These are phyloP conservation scores for Malthinus seriepunctatus DNA, from an alignment of 2,888 invertebrate species.

Conservation along the genomic window DNA sequence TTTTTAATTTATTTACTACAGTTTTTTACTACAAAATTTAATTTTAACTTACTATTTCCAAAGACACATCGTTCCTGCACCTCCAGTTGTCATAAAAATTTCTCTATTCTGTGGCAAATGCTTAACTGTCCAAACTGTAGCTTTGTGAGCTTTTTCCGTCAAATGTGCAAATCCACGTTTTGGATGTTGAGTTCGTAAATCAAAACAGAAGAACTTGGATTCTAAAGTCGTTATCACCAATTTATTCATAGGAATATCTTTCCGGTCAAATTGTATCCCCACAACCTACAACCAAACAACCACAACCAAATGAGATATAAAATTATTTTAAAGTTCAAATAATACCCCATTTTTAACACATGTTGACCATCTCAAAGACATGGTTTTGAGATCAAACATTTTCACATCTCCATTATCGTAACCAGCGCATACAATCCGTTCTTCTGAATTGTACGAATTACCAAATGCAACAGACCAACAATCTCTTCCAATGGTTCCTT, in stretches of 20 bases:
- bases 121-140: conserved; percentile 86
- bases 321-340: conserved; percentile 41
- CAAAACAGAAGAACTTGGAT: conserved; percentile 87
- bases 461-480: conserved; percentile 96
- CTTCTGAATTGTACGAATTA: conserved; percentile 84
- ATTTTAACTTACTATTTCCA: conserved; percentile 86
- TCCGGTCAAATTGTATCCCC: conserved; percentile 86
- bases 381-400: conserved; percentile 85
- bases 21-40: no score
- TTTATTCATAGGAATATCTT: conserved; percentile 95
- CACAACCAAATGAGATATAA: conserved; percentile 15
- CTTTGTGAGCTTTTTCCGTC: conserved; percentile 58
- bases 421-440: conserved; percentile 86
- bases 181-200: conserved; percentile 85
- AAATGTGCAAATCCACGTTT: conserved; percentile 81
- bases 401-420: conserved; percentile 97
- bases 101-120: conserved; percentile 95
- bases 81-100: conserved; percentile 88
- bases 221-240: conserved; percentile 89
- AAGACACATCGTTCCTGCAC: conserved; percentile 85
- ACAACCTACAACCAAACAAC: conserved; percentile 63
- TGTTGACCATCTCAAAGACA: conserved; percentile 87
- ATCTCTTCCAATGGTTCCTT: conserved; percentile 74
- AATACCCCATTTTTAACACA: conserved; percentile 86
- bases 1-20: no score